Base-by-base conservation (phyloP, 2,797 vertebrate genomes). In the Sebastes steindachneri region DNA sequence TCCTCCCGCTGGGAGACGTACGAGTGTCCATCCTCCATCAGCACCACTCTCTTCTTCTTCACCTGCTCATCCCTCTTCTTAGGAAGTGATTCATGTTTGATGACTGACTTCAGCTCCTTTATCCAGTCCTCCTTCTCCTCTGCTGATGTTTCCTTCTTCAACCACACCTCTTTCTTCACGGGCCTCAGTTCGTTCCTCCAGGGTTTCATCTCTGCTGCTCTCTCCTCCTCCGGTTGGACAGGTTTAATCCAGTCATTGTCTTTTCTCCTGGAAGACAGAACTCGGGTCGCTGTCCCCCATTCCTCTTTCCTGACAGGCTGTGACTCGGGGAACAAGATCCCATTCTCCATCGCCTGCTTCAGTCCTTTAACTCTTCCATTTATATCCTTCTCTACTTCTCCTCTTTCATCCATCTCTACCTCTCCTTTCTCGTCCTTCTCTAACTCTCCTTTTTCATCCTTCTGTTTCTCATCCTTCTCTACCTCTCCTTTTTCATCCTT, bases 41-140 rank as follows among this genome's bases (percentile, higher is more conserved):
- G 80, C 67, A 94, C 90, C 71, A 93, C 91, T 31, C 88, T 77
- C 28, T 92, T 92, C 26, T 88, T 94, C 86, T 93, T 95, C 23
- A 74, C 78, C 19, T 80, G 83, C 28, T 85, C 86, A 0, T 81
- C 79, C 45, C 23, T 85, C 65, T 79, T 89, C n/a, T 41, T 92
- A 7, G 86, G 60, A 73, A 72, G 35, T 1, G 89, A 80, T 7
- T 94, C 92, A 0, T 92, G 78, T 76, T 88, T 91, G 15, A 94
- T 94, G 2, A 93, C 90, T 0, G 92, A 93, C 82, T 94, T 95
- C 48, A 94, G 87, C 86, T 95, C 93, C 11, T 86, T 93, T 2
- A 94, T 88, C 93, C 91, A 93, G 68, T 89, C 90, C 1, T 86
- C 86, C 0, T 66, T 89, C 3, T 77, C 54, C 8, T 83, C 83